A percentile compares a stretch with the other conserved stretches of the same genome.
These are phyloP conservation scores for Uromys caudimaculatus DNA, from an alignment of 2,797 vertebrate genomes.

Conservation along the genomic window DNA sequence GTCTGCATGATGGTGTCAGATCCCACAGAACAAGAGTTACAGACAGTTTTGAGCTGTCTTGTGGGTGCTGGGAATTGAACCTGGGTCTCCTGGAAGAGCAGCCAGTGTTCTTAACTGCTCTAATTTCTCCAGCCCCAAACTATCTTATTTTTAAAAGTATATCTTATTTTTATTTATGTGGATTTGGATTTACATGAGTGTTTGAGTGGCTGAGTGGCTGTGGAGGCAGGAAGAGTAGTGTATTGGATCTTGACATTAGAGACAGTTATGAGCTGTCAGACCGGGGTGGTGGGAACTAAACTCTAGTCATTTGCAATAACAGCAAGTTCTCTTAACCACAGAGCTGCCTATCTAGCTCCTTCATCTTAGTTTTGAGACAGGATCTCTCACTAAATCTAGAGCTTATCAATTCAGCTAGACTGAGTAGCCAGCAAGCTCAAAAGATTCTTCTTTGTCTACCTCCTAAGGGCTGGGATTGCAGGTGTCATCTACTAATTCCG, in stretches of 20 bases:
- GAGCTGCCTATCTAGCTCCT: background rate
- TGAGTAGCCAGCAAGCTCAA: background rate
- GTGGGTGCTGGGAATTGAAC: background rate
- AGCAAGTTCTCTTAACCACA: background rate
- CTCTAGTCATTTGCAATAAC: background rate
- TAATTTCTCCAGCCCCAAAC: background rate
- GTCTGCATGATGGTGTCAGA: background rate
- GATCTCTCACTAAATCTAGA: background rate
- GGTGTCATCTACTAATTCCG: background rate
- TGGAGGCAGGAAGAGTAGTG: background rate
- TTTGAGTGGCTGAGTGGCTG: background rate
- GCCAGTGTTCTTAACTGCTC: background rate
- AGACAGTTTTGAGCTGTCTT: background rate
- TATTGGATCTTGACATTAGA: background rate
- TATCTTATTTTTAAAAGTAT: background rate
- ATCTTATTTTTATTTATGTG: background rate
- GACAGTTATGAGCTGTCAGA: background rate
- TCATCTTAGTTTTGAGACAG: background rate
- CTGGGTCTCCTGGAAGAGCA: background rate
- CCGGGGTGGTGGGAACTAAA: too few relatives aligned
- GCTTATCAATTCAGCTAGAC: too few relatives aligned
- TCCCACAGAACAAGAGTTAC: background rate
- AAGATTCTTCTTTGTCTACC: background rate
- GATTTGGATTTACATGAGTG: background rate
- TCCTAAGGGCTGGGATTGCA: too few relatives aligned